Conservation (phyloP, 1,140 invertebrate genomes). For the Drosophila insularis region DNA sequence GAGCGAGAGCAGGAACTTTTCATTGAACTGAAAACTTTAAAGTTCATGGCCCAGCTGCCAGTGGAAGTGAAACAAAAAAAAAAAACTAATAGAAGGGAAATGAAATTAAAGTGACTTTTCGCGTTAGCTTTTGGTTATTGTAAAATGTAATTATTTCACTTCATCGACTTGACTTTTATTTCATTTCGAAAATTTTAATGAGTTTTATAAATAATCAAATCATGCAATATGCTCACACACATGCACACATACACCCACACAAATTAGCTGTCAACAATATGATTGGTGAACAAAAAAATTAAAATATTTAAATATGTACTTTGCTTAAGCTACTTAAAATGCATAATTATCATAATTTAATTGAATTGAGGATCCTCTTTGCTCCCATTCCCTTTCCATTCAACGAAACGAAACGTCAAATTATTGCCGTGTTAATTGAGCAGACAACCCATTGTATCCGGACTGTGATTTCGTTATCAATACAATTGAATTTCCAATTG, state of each 20-base stretch:
- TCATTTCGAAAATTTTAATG: slow-evolving; percentile 34
- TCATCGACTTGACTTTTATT: slow-evolving; percentile 14
- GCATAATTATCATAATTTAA: slow-evolving; percentile 52
- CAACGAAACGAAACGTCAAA: slow-evolving; percentile 27
- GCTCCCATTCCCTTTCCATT: too few species aligned
- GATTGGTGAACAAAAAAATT: neutral
- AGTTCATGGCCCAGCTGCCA: slow-evolving; percentile 15
- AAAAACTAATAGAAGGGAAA: slow-evolving; percentile 22
- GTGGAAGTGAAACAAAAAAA: neutral
- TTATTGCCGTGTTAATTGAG: slow-evolving; percentile 42
- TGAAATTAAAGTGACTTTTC: slow-evolving; percentile 36
- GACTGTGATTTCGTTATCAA: slow-evolving; percentile 23
- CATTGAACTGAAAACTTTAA: slow-evolving; percentile 29
- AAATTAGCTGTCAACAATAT: slow-evolving; percentile 42
- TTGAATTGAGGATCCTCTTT: slow-evolving; percentile 30
- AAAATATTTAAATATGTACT: neutral
- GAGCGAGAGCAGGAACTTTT: slow-evolving; percentile 21
- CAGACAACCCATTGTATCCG: slow-evolving; percentile 7
- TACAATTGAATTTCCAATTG: slow-evolving; percentile 15
- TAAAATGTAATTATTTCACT: slow-evolving; percentile 45
- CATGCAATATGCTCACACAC: slow-evolving; percentile 45
- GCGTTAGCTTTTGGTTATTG: slow-evolving; percentile 34
- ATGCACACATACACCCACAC: slow-evolving; percentile 19
- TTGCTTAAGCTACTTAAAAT: slow-evolving; percentile 52
- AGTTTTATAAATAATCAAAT: slow-evolving; percentile 67